phyloP scores from a whole-genome alignment of 2,888 invertebrate species.

The Clusia tigrina region DNA sequence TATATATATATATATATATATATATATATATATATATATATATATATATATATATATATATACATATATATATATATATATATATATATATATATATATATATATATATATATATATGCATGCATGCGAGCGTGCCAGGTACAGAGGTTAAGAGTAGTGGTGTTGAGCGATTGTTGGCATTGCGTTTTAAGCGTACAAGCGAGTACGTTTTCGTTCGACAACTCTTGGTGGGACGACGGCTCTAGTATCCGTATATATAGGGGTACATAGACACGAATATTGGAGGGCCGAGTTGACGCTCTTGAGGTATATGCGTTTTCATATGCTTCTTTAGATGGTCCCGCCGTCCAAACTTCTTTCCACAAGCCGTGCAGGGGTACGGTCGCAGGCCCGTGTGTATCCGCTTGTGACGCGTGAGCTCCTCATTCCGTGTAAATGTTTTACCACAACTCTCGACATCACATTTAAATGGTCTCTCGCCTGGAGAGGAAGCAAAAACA shows the following conservation, averaged over 20 bases:
- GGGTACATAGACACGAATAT: slow-evolving; percentile 71
- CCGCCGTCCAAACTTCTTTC: slow-evolving; percentile 91
- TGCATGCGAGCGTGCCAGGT: slow-evolving; percentile 53
- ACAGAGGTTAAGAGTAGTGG: slow-evolving; percentile 33
- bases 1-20: too few relatives aligned
- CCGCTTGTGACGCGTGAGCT: slow-evolving; percentile 88
- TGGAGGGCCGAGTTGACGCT: slow-evolving; percentile 71
- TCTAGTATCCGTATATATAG: slow-evolving; percentile 70
- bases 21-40: too few relatives aligned
- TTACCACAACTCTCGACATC: slow-evolving; percentile 86
- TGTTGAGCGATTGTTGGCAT: slow-evolving; percentile 12
- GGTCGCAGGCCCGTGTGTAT: slow-evolving; percentile 89
- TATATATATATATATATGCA: too few relatives aligned
- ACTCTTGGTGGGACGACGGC: slow-evolving; percentile 37
- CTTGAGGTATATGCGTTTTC: slow-evolving; percentile 78
- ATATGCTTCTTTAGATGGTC: slow-evolving; percentile 95
- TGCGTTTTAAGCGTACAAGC: slow-evolving; percentile 49
- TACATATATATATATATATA: too few relatives aligned
- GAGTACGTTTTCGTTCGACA: slow-evolving; percentile 42
- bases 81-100: too few relatives aligned
- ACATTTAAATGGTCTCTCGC: slow-evolving; percentile 88
- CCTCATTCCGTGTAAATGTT: slow-evolving; percentile 91
- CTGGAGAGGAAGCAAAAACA: slow-evolving; percentile 63
- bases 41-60: too few relatives aligned
- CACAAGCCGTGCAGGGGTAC: slow-evolving; percentile 85